A percentile compares a stretch with the other conserved stretches of the same genome.
phyloP scores from a whole-genome alignment of 2,797 vertebrate species.

The Macrochelys suwanniensis region DNA sequence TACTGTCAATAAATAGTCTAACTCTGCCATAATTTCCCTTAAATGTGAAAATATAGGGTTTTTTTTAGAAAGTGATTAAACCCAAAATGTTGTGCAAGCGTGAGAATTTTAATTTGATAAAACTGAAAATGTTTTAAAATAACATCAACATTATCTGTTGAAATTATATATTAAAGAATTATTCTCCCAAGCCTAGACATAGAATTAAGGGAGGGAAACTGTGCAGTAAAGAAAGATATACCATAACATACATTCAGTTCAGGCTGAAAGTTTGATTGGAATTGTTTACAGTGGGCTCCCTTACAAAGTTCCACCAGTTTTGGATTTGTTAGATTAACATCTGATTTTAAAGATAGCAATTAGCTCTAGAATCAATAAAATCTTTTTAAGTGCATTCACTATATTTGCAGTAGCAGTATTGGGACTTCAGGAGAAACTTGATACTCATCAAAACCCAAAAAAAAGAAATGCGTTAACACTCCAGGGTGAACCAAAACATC shows the following conservation, averaged over 20 bases:
- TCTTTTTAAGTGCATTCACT: neutral
- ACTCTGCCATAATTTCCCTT: neutral
- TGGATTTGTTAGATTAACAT: neutral
- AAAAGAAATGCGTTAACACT: neutral
- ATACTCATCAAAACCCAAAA: neutral
- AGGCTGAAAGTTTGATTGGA: neutral
- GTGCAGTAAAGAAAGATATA: neutral
- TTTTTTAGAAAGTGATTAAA: neutral
- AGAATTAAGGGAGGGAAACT: neutral
- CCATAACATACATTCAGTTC: neutral
- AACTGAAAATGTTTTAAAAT: neutral
- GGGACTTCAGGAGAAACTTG: neutral
- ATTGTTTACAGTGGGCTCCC: neutral
- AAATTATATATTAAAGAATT: neutral
- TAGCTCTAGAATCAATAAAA: neutral
- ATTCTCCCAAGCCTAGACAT: neutral
- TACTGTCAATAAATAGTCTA: no score
- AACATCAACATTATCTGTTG: neutral
- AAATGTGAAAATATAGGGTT: neutral
- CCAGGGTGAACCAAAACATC: neutral
- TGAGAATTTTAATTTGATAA: neutral
- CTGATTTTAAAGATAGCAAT: neutral
- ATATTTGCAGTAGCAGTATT: neutral
- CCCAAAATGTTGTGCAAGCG: neutral
- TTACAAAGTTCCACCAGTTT: neutral